Base-by-base conservation (phyloP, 2,888 invertebrate genomes). In the Phalera bucephala region DNA sequence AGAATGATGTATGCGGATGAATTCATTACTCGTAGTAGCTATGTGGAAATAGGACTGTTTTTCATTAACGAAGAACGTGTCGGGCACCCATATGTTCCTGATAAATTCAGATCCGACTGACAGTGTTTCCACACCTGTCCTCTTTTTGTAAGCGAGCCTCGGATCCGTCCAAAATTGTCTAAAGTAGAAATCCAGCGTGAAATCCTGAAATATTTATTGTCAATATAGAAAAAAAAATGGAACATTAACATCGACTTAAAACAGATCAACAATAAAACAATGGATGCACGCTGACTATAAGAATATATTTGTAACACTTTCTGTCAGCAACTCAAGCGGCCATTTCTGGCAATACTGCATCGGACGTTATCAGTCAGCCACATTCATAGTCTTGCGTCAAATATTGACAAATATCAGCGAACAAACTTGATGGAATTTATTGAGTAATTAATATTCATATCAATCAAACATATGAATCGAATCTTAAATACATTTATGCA, bases 61-160 rank as follows among this genome's bases (percentile, higher is more conserved):
- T 91, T 99, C 99, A 90, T 99, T 99, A 71, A 99, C 99, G 90
- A 99, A 99, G 92, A 99, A 99, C 52, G 99, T 99, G 88, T 99
- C 99, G 59, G 99, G 99, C 70, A 99, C 99, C 99, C 99, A 99
- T 80, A 99, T 98, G 88, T 96, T 97, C 85, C 96, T 96, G 83
- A 98, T 96, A 91, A 97, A 97, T 88, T 97, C 97, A 46, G 97
- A 97, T 64, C 97, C 97, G 57, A 97, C 97, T 60, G 96, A 96
- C 55, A 97, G 92, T 62, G 95, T 96, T 84, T 96, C 96, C 61
- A 97, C 96, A 56, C 96, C 96, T 61, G 94, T 93, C 70, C 95
- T 91, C 86, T 95, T 95, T 83, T 94, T 94, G 91, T 97, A 98
- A 59, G 96, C 96, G 75, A 98, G 92, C 67, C 98, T 93, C 46